Base-by-base conservation (phyloP, 2,888 invertebrate genomes). In the Automeris io region DNA sequence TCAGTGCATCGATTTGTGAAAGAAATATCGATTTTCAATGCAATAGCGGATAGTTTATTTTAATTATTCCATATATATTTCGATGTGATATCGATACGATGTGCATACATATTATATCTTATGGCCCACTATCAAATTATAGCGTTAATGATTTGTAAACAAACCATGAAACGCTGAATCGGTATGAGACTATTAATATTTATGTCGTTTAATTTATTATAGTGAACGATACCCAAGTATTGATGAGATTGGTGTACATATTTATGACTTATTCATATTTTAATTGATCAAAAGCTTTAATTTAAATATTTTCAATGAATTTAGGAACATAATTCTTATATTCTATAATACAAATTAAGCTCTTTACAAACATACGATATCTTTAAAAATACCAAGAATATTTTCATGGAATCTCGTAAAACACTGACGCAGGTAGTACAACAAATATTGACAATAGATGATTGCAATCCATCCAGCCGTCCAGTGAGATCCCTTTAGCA, bases 361-460 rank as follows among this genome's bases (percentile, higher is more conserved):
- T 2, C 2, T 24, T 3, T 11, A 3, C 7, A 26, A 3, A 31
- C 22, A 22, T 16, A 13, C 2, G 9, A 11, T n/a, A 25, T 12
- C n/a, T 18, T 24, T 23, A 37, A 24, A 16, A 24, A 3, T 5
- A n/a, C 6, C 22, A 18, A 24, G 12, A 9, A 31, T 22, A 18
- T 22, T 32, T 32, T 11, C 13, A 49, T 52, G 51, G 57, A 61
- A 65, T 65, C 65, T 67, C 47, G 58, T 69, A 64, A 70, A 70
- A 65, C 60, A 65, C 49, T 40, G 51, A 57, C 55, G 63, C 76
- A 82, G 82, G 81, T 81, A 82, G 71, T 61, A 64, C 64, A 57
- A 68, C 78, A 74, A 86, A 86, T 85, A 86, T 86, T 86, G 82
- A 83, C 85, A 73, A 61, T 74, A 64, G 80, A 72, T 76, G 83